A percentile compares a stretch with the other conserved stretches of the same genome.
These are phyloP conservation scores for Tribolium castaneum DNA, from an alignment of 1,140 invertebrate species.

Conservation along the genomic window DNA sequence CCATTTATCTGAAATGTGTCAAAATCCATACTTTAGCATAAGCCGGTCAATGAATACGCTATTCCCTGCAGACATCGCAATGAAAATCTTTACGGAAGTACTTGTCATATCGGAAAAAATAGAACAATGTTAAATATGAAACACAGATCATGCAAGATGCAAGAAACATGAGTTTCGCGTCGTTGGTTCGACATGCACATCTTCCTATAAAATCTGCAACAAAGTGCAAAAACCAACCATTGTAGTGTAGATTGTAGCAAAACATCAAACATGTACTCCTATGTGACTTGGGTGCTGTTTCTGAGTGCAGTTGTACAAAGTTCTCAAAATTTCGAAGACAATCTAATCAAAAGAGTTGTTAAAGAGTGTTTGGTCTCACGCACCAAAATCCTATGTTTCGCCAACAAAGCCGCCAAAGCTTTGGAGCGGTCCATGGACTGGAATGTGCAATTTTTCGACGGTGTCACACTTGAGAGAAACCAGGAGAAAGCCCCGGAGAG, in stretches of 20 bases:
- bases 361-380: conserved; percentile 18
- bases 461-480: conserved; percentile 54
- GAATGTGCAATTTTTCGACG: conserved; percentile 55
- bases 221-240: not conserved
- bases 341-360: not conserved
- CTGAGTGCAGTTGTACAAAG: not conserved
- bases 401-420: conserved; percentile 52
- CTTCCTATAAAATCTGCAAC: conserved; percentile 13
- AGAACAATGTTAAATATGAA: not conserved
- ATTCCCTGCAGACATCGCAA: not conserved
- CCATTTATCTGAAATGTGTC: too few species aligned
- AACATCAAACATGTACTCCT: not conserved
- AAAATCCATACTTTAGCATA: not conserved
- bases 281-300: not conserved
- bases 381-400: conserved; percentile 53
- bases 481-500: conserved; percentile 38
- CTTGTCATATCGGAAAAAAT: conserved; percentile 4
- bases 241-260: not conserved
- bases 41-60: not conserved
- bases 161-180: conserved; percentile 14
- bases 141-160: conserved; percentile 29
- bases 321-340: not conserved
- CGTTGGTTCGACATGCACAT: conserved; percentile 7
- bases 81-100: not conserved
- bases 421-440: conserved; percentile 57